Evolutionary conservation across 2,888 invertebrate species (phyloP), one percentile per base, ranked within the genome.

Genomic region (Heliconius sara): DNA sequence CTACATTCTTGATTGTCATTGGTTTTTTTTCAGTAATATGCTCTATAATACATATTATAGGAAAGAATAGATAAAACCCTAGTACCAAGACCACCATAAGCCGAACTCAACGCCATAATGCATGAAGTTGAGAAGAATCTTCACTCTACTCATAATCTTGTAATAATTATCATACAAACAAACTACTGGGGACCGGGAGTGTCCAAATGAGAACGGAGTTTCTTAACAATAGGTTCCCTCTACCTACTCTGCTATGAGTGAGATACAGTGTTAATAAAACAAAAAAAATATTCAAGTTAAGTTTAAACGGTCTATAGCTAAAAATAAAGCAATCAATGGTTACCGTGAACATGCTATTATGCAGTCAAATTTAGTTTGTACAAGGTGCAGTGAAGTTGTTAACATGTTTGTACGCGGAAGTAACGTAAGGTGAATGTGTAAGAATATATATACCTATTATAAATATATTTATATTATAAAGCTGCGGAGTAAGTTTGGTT

Each of bases 351-450:
- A 34, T n/a, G 72, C 34, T 72, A 72, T 72, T 72, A 72, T 34
- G 57, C 22, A 72, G 72, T 72, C 72, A 72, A 57, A 57, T 52
- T 72, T 72, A 72, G 72, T 72, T 72, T 72, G 72, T 72, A 57
- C 34, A 57, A 72, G 72, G 57, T 72, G 34, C 57, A 72, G 72
- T 72, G n/a, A 34, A 72, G 72, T 72, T 72, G 72, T 72, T 72
- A 72, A 72, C 57, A 7, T 72, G 39, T 68, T 68, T 68, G 43
- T 68, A 43, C 57, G 12, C n/a, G 72, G 57, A 34, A 30, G 34
- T 34, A n/a, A 34, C 13, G 13, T 57, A n/a, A n/a, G 30, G 22
- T 12, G 72, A 34, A 30, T n/a, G 57, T 68, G 1, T 39, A 43
- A 39, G 3, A 39, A 43, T 30, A n/a, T 39, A n/a, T 10, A 22